Evolutionary conservation across 2,113 vertebrate species (phyloP).

Genomic region (Macquaria australasica): DNA sequence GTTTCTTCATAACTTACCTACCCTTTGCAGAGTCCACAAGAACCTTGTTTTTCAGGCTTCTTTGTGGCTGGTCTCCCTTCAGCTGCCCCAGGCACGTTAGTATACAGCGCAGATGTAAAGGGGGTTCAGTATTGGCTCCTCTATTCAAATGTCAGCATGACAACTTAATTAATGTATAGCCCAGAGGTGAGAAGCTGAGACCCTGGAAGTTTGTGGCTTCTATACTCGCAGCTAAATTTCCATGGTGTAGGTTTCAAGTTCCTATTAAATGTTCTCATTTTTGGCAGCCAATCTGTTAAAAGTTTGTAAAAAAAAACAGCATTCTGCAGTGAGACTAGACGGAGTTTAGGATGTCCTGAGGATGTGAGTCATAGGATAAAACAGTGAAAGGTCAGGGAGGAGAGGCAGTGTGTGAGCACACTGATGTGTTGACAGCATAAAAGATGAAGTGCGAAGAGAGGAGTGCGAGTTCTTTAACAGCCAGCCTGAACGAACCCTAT

Average conservation of each 20-base stretch:
- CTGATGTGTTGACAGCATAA: conserved; percentile 61
- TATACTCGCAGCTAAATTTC: not conserved
- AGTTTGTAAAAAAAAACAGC: conserved; percentile 3
- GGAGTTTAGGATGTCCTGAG: conserved; percentile 6
- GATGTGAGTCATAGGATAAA: conserved; percentile 42
- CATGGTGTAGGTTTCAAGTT: conserved; percentile 19
- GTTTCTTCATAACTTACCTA: conserved; percentile 15
- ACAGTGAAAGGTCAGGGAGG: conserved; percentile 54
- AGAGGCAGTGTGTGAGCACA: conserved; percentile 16
- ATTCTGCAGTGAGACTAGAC: not conserved
- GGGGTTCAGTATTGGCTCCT: conserved; percentile 5
- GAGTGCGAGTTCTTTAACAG: conserved; percentile 21
- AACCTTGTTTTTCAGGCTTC: conserved; percentile 56
- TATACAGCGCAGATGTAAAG: conserved; percentile 1
- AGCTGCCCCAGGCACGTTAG: conserved; percentile 39
- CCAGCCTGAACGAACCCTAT: conserved; percentile 32
- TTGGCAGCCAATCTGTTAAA: not conserved
- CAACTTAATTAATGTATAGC: conserved; percentile 43
- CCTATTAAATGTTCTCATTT: conserved; percentile 8
- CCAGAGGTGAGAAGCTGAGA: conserved; percentile 58
- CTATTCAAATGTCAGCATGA: conserved; percentile 55
- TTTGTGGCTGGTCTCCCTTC: conserved; percentile 22
- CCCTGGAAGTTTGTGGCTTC: conserved; percentile 7
- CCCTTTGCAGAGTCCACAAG: not conserved
- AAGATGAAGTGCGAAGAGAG: conserved; percentile 35